Evolutionary conservation across 2,888 invertebrate species (phyloP), one percentile per base, ranked within the genome.

Genomic region (Troides helena): DNA sequence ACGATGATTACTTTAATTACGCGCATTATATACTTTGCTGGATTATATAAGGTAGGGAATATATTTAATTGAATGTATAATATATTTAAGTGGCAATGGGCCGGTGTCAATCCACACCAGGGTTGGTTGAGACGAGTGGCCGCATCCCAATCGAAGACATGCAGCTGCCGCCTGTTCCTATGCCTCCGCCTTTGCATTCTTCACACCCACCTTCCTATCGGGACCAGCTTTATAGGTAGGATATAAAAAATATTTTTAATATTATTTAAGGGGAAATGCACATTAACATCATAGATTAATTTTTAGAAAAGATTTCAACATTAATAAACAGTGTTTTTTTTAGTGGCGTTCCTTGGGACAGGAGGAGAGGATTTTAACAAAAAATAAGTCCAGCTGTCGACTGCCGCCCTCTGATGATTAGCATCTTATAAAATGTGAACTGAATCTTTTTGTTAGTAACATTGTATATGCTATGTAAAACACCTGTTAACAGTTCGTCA

Each of bases 21-120:
- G 18, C 1, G 7, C 18, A n/a, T 53, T 1, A 14, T n/a, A n/a
- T 53, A 7, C n/a, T 18, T 53, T n/a, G 21, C n/a, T n/a, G n/a
- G 18, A 53, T 53, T 6, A n/a, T 46, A 46, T 18, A 53, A n/a
- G n/a, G 53, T 53, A 53, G 53, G 5, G 53, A n/a, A 53, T 18
- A 53, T 12, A n/a, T 53, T 53, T 53, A 6, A n/a, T 53, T 53
- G 18, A 53, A 53, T n/a, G 53, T 17, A 53, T 53, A 53, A 58
- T 56, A 53, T 64, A 7, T 62, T 69, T 43, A 93, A 98, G 98
- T 97, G 92, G 97, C 98, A 79, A 96, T 98, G 96, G 97, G 98
- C 80, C 95, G 99, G 83, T 98, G 98, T 88, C 97, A 97, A 85
- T 99, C 99, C 80, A 98, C 99, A 72, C 99, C 99, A 18, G 99